phyloP scores from a whole-genome alignment of 2,113 vertebrate species.

The Gadus chalcogrammus region DNA sequence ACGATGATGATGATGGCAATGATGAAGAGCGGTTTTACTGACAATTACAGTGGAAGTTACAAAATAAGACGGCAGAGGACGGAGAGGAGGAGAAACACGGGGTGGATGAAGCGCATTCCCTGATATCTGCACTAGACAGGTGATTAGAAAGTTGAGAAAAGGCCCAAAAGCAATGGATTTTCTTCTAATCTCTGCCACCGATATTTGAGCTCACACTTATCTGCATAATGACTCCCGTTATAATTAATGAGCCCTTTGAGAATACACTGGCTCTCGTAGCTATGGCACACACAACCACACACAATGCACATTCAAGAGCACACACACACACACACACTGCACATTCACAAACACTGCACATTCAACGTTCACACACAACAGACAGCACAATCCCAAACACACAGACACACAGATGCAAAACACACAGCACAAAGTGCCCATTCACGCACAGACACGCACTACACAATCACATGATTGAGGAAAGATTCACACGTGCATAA shows the following conservation, averaged over 20 bases:
- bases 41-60: too few relatives aligned
- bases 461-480: too few relatives aligned
- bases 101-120: slow-evolving; percentile 26
- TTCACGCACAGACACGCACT: too few relatives aligned
- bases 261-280: slow-evolving; percentile 39
- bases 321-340: neutral
- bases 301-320: slow-evolving; percentile 6
- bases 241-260: slow-evolving; percentile 63
- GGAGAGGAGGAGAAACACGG: too few relatives aligned
- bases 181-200: slow-evolving; percentile 53
- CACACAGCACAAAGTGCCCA: too few relatives aligned
- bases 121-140: slow-evolving; percentile 49
- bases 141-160: slow-evolving; percentile 56
- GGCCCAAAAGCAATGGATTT: slow-evolving; percentile 58
- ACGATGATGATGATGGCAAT: too few relatives aligned
- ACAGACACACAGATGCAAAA: too few relatives aligned
- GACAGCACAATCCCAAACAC: neutral
- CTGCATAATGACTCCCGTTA: slow-evolving; percentile 56
- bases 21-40: neutral
- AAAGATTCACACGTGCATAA: too few relatives aligned
- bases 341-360: neutral
- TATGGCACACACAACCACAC: slow-evolving; percentile 31
- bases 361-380: neutral
- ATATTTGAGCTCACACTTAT: slow-evolving; percentile 56
- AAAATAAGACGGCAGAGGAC: too few relatives aligned